Percentiles rank a stretch among this genome's conserved stretches.
Evolutionary conservation across 2,888 invertebrate species (phyloP).

Genomic region (Sarcophaga caerulescens): DNA sequence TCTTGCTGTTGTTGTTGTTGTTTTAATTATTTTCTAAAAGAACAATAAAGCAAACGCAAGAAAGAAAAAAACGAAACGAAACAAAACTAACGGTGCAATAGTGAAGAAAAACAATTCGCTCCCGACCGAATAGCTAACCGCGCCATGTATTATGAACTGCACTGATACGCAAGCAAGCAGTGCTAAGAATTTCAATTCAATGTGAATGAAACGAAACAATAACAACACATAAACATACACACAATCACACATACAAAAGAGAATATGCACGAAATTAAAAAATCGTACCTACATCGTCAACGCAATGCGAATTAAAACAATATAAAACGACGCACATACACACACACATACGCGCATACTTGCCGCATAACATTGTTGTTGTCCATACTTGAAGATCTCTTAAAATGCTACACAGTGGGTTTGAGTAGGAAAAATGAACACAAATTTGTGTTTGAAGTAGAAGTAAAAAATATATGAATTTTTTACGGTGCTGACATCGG

Average conservation of each 20-base stretch:
- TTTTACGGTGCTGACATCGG: too few relatives aligned
- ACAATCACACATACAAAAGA: slow-evolving; percentile 41
- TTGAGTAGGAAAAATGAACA: background rate
- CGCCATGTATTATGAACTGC: slow-evolving; percentile 40
- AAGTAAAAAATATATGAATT: too few relatives aligned
- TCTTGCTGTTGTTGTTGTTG: slow-evolving; percentile 16
- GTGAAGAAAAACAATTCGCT: slow-evolving; percentile 31
- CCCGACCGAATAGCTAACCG: slow-evolving; percentile 52
- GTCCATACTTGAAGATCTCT: slow-evolving; percentile 40
- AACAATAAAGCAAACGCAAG: slow-evolving; percentile 22
- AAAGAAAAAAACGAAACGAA: background rate
- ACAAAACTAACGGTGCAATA: background rate
- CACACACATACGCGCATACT: background rate
- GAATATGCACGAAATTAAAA: slow-evolving; percentile 57
- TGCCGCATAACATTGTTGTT: slow-evolving; percentile 3
- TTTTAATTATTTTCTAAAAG: slow-evolving; percentile 45
- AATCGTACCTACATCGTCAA: slow-evolving; percentile 61
- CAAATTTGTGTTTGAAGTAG: too few relatives aligned
- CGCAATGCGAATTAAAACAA: slow-evolving; percentile 62
- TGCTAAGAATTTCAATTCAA: slow-evolving; percentile 51
- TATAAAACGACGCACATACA: slow-evolving; percentile 29
- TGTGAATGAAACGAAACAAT: slow-evolving; percentile 42
- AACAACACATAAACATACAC: slow-evolving; percentile 12
- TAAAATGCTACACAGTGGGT: slow-evolving; percentile 45
- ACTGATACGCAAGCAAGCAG: slow-evolving; percentile 62